phyloP scores from a whole-genome alignment of 2,797 vertebrate genomes.

The Aldrovandia affinis region DNA sequence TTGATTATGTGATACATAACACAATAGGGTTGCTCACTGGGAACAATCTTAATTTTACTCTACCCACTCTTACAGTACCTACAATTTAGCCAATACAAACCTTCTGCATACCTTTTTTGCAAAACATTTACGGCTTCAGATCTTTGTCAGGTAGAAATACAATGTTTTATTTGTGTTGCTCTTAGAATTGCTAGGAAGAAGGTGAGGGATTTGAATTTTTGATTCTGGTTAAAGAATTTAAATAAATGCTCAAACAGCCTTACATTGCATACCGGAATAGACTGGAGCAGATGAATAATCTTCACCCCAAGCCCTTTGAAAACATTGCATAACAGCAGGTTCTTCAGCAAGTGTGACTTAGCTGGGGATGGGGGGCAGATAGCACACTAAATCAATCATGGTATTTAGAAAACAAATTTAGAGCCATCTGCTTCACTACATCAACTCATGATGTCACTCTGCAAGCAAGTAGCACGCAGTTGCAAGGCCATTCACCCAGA shows the following conservation, averaged over 20 bases:
- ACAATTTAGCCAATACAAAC: not conserved
- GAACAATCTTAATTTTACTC: not conserved
- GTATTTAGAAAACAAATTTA: conserved; percentile 72
- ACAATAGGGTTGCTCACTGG: too few species aligned
- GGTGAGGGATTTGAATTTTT: not conserved
- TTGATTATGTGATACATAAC: too few species aligned
- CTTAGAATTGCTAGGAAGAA: not conserved
- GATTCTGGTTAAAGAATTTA: not conserved
- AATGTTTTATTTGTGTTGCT: not conserved
- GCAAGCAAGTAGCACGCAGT: conserved; percentile 54
- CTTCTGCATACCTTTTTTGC: not conserved
- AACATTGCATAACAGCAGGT: conserved; percentile 66
- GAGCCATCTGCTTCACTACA: conserved; percentile 68
- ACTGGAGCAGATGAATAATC: conserved; percentile 69
- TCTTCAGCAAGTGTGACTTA: conserved; percentile 47
- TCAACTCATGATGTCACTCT: conserved; percentile 64
- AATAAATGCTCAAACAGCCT: not conserved
- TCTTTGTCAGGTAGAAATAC: not conserved
- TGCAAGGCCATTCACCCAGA: conserved; percentile 52
- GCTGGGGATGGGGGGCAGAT: conserved; percentile 34
- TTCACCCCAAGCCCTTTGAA: conserved; percentile 62
- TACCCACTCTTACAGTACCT: not conserved
- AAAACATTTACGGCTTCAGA: not conserved
- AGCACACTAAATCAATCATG: conserved; percentile 59
- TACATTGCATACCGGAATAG: conserved; percentile 58